Percentiles rank a stretch among this genome's conserved stretches.
These are phyloP conservation scores for Varanus komodoensis DNA, from an alignment of 2,113 vertebrate species.

Conservation along the genomic window DNA sequence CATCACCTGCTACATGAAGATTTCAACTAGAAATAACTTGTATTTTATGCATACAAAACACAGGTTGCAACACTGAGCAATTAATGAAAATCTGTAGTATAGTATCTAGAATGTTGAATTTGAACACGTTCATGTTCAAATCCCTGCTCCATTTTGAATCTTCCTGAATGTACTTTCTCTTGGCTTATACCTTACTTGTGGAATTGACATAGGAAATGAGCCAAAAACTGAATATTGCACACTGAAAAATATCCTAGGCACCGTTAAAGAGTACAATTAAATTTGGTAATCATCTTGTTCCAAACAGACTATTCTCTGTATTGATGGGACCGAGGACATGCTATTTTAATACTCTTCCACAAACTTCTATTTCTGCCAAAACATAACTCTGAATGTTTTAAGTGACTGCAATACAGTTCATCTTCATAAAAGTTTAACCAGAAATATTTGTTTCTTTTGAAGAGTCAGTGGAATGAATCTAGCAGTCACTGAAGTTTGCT, in stretches of 20 bases:
- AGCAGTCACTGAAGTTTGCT: no score
- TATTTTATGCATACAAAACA: background rate
- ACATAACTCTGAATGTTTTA: background rate
- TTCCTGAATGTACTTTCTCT: background rate
- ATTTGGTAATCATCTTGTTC: background rate
- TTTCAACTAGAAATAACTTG: background rate
- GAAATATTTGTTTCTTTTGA: background rate
- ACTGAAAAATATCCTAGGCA: background rate
- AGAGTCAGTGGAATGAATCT: background rate
- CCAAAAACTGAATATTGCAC: background rate
- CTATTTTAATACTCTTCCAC: accelerated
- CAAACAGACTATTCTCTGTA: background rate
- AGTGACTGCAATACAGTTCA: background rate
- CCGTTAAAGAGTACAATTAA: background rate
- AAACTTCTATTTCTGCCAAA: background rate
- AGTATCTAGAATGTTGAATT: background rate
- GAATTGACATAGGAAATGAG: background rate
- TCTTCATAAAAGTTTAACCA: background rate
- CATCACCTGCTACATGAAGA: background rate
- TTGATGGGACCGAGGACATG: accelerated
- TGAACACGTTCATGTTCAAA: background rate
- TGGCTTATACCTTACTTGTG: background rate
- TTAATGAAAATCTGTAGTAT: background rate
- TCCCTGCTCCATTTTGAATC: background rate
- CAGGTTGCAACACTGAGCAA: background rate